phyloP scores from a whole-genome alignment of 2,888 invertebrate species.

The Ophraella communa region DNA sequence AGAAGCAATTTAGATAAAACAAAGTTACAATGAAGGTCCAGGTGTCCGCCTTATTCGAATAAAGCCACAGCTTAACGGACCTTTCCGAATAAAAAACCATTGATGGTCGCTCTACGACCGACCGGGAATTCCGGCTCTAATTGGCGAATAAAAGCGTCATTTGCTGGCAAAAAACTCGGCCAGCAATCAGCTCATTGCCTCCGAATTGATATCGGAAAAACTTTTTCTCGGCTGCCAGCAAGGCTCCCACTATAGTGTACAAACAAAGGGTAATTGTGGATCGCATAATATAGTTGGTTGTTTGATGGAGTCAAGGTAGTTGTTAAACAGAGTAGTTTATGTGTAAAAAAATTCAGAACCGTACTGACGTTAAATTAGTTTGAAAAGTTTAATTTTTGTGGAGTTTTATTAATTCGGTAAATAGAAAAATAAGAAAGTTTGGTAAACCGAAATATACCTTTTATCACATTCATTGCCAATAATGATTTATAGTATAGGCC shows the following conservation, averaged over 20 bases:
- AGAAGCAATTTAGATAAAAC: constrained; percentile 14
- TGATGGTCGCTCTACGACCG: constrained; percentile 14
- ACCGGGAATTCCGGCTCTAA: constrained; percentile 32
- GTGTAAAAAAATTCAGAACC: background rate
- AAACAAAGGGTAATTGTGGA: constrained; percentile 17
- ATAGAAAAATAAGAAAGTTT: too few species aligned
- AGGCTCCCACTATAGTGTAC: constrained; percentile 19
- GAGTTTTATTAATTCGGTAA: too few species aligned
- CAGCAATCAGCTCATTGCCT: constrained; percentile 18
- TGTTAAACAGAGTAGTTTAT: background rate
- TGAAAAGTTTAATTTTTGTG: too few species aligned
- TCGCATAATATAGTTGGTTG: constrained; percentile 2
- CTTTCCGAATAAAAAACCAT: constrained; percentile 15
- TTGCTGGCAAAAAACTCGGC: constrained; percentile 27
- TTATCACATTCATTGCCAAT: too few species aligned
- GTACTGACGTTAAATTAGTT: background rate
- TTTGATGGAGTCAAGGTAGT: background rate
- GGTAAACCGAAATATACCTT: too few species aligned
- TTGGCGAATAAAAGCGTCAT: constrained; percentile 36
- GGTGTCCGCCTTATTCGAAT: constrained; percentile 13
- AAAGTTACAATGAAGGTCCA: constrained; percentile 8
- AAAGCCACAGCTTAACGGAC: constrained; percentile 1
- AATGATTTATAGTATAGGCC: too few species aligned
- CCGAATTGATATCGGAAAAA: constrained; percentile 19
- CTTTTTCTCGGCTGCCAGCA: constrained; percentile 19